Evolutionary conservation across 2,113 vertebrate species (phyloP).

Genomic region (Cygnus buccinator): DNA sequence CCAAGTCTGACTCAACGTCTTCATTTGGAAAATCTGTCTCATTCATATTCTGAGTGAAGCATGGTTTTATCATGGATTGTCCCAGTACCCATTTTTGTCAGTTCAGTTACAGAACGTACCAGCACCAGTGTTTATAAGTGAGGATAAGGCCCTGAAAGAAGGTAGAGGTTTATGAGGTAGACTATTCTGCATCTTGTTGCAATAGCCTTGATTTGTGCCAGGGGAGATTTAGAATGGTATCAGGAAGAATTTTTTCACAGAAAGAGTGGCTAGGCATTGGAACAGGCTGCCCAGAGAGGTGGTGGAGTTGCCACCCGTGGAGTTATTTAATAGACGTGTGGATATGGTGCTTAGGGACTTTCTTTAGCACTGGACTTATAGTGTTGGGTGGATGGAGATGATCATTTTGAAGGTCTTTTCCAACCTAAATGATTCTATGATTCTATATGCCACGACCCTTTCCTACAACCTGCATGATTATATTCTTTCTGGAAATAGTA

Average conservation of each 20-base stretch:
- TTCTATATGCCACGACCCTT: background rate
- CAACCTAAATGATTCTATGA: background rate
- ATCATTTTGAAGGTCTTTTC: background rate
- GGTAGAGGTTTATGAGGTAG: background rate
- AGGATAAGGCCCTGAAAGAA: background rate
- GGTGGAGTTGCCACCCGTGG: background rate
- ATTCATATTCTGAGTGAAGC: background rate
- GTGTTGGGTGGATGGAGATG: background rate
- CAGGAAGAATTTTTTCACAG: background rate
- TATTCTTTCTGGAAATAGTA: background rate
- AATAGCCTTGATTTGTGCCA: background rate
- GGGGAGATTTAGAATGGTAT: background rate
- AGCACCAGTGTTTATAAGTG: accelerated
- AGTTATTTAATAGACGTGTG: background rate
- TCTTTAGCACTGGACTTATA: background rate
- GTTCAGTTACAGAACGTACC: background rate
- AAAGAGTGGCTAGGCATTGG: background rate
- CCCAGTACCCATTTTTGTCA: background rate
- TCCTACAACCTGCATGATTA: background rate
- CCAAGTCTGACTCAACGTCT: background rate
- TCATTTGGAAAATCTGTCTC: background rate
- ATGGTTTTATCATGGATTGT: background rate
- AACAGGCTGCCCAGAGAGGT: background rate
- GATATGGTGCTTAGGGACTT: background rate
- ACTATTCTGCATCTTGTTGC: background rate